Conservation (phyloP, 2,888 invertebrate genomes). For the Cephus spinipes region DNA sequence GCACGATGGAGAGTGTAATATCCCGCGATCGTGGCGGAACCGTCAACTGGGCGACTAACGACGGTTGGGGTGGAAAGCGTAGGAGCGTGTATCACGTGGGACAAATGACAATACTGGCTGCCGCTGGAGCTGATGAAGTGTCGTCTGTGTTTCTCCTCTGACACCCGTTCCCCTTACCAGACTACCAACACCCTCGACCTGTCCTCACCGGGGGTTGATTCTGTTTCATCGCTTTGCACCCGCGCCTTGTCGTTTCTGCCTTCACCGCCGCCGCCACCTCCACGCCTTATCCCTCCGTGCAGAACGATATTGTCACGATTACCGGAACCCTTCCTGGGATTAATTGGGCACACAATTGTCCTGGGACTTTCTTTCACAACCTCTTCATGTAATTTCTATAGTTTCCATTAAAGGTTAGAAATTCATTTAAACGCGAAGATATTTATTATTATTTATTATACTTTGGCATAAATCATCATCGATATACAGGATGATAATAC, state of each 20-base stretch:
- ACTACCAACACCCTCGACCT: constrained; percentile 23
- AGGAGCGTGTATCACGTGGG: constrained; percentile 45
- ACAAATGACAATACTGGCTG: constrained; percentile 60
- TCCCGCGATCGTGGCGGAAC: constrained; percentile 29
- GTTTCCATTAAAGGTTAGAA: too few relatives aligned
- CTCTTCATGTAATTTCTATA: too few relatives aligned
- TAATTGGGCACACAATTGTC: constrained; percentile 61
- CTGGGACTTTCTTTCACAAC: neutral
- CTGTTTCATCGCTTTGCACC: constrained; percentile 43
- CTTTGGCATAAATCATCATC: neutral
- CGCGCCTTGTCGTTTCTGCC: constrained; percentile 19
- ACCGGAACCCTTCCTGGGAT: constrained; percentile 53
- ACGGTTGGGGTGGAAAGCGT: constrained; percentile 48
- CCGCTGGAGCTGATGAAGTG: constrained; percentile 60
- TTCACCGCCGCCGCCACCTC: constrained; percentile 18
- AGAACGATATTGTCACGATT: constrained; percentile 53
- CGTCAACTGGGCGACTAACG: constrained; percentile 40
- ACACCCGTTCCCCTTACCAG: neutral
- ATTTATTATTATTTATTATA: neutral
- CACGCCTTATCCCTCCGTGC: neutral
- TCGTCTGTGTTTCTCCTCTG: constrained; percentile 48
- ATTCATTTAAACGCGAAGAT: too few relatives aligned
- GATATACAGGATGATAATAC: too few relatives aligned
- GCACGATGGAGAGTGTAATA: constrained; percentile 37
- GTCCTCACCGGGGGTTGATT: constrained; percentile 24